Conservation (phyloP, 2,888 invertebrate species). For the Melanostoma scalare region DNA sequence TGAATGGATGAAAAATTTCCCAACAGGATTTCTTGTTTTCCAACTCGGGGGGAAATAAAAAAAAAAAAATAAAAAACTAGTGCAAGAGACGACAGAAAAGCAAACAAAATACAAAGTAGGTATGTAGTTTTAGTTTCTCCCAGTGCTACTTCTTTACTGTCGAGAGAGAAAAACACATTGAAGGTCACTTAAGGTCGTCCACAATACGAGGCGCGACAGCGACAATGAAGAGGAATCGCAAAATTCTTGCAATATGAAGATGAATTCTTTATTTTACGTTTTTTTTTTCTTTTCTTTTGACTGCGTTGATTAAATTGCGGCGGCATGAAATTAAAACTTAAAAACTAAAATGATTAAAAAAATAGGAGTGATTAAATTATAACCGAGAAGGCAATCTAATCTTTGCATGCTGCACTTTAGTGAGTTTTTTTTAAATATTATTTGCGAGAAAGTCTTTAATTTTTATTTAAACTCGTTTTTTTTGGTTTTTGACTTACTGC, state of each 20-base stretch:
- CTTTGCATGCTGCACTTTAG: slow-evolving; percentile 59
- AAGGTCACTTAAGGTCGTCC: slow-evolving; percentile 75
- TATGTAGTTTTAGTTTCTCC: slow-evolving; percentile 1
- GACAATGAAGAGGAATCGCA: slow-evolving; percentile 46
- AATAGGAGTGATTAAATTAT: not conserved
- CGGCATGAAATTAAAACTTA: slow-evolving; percentile 46
- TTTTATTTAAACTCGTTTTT: slow-evolving; percentile 35
- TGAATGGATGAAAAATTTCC: slow-evolving; percentile 17
- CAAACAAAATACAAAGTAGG: slow-evolving; percentile 1
- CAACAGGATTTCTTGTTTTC: slow-evolving; percentile 45
- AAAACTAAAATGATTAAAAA: slow-evolving; percentile 28
- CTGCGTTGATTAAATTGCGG: slow-evolving; percentile 39
- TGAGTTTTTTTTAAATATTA: slow-evolving; percentile 35
- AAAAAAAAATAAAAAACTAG: slow-evolving; percentile 19
- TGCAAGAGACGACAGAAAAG: slow-evolving; percentile 3
- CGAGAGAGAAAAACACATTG: slow-evolving; percentile 67
- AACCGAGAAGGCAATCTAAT: slow-evolving; percentile 21
- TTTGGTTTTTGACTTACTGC: slow-evolving; percentile 76
- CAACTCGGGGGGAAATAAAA: slow-evolving; percentile 41
- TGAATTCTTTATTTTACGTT: slow-evolving; percentile 37
- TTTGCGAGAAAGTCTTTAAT: slow-evolving; percentile 50
- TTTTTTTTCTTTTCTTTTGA: slow-evolving; percentile 5
- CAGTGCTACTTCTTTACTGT: not conserved
- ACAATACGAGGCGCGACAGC: slow-evolving; percentile 51
- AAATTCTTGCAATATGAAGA: slow-evolving; percentile 46